Base-by-base conservation (phyloP, 1,140 invertebrate species). In the Neotoxoptera formosana region DNA sequence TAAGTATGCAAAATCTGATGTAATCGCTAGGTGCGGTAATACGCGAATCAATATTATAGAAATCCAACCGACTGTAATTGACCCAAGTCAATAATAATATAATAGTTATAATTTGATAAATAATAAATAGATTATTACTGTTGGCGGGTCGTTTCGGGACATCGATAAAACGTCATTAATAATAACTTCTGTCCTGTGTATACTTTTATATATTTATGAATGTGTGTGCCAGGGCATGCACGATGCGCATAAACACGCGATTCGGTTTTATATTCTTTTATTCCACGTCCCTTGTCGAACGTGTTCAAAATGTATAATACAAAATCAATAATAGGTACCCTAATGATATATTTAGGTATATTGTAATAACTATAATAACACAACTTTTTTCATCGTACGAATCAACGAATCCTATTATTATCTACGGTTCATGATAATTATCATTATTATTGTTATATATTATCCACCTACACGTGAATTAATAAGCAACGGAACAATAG, bases 51-150 rank as follows among this genome's bases (percentile, higher is more conserved):
- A 76, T 76, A 76, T n/a, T n/a, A 76, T n/a, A 76, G 1, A 86
- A 47, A 87, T 87, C 7, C 45, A 51, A 34, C 51, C 47, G 47
- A 34, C 86, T 6, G 17, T 48, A 87, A 51, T 51, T 48, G 47
- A 51, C 86, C 86, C 25, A 14, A 48, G 47, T 48, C 1, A 14
- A 47, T 86, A 84, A 14, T 14, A 30, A 84, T 84, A 84, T 84
- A 84, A n/a, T n/a, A 34, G 47, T 87, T 30, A n/a, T 87, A 41
- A 41, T 41, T 41, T 41, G 41, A 41, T 41, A 87, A 87, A 87
- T 87, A 87, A 87, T 87, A 87, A 87, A 87, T 87, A 48, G 47
- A 51, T 51, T 87, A 87, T 87, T 84, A 87, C 47, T 48, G 47
- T 51, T 48, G 30, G 86, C 14, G 2, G 47, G 17, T 87, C 30